A percentile compares a stretch with the other conserved stretches of the same genome.
These are phyloP conservation scores for Scolopax rusticola DNA, from an alignment of 2,797 vertebrate genomes.

Conservation along the genomic window DNA sequence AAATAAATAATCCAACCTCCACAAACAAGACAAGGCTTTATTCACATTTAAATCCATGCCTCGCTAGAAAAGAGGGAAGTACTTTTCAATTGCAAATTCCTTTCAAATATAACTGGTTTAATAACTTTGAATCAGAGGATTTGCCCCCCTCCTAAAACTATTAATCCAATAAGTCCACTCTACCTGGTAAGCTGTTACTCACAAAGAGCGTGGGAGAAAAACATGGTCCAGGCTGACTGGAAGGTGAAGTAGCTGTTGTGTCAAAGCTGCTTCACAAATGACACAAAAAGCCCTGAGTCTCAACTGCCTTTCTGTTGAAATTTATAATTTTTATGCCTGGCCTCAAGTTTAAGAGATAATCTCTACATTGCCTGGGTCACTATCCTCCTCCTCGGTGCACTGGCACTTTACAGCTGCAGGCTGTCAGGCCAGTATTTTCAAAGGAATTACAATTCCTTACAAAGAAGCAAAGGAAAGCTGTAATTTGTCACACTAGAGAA, in stretches of 20 bases:
- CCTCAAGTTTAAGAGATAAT: not conserved
- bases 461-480: not conserved
- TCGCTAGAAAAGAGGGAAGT: not conserved
- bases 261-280: not conserved
- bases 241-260: not conserved
- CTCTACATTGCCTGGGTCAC: not conserved
- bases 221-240: not conserved
- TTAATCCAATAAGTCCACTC: not conserved
- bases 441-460: not conserved
- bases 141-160: constrained; percentile 1
- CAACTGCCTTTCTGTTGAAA: not conserved
- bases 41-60: not conserved
- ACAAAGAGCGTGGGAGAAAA: not conserved
- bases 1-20: not conserved
- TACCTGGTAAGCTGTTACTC: not conserved
- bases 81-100: not conserved
- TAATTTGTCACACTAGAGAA: not conserved
- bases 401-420: not conserved
- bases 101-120: not conserved
- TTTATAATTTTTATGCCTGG: not conserved
- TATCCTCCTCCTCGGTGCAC: not conserved
- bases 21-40: not conserved
- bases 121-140: not conserved
- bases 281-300: not conserved
- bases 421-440: not conserved